Conservation (phyloP, 1,140 invertebrate genomes). For the Lepeophtheirus salmonis region DNA sequence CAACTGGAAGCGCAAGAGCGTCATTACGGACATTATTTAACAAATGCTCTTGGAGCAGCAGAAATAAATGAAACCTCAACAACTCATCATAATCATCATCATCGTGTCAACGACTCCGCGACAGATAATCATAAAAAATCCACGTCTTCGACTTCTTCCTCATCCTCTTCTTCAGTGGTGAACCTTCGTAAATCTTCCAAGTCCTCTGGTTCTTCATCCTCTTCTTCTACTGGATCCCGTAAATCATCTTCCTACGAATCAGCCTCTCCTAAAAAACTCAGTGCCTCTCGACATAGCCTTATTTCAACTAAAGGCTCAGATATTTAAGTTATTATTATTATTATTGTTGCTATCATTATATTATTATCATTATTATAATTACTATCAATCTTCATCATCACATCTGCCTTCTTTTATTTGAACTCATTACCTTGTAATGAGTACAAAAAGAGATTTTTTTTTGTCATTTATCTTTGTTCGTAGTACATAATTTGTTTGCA, state of each 20-base stretch:
- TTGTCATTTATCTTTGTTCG: too few species aligned
- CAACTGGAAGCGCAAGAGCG: conserved; percentile 65
- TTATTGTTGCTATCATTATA: neutral
- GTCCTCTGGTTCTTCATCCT: neutral
- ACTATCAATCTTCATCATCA: too few species aligned
- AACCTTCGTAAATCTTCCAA: conserved; percentile 2
- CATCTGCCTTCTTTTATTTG: too few species aligned
- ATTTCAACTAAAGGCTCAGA: neutral
- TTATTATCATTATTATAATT: conserved; percentile 1
- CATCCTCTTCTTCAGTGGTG: neutral
- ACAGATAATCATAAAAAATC: too few species aligned
- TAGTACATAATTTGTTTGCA: too few species aligned
- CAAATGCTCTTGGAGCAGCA: neutral
- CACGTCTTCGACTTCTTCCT: too few species aligned
- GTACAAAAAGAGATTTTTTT: too few species aligned
- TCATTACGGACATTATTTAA: conserved; percentile 35
- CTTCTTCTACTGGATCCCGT: neutral
- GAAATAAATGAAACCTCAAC: neutral
- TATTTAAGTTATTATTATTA: neutral
- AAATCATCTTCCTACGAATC: conserved; percentile 1
- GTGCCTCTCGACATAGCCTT: conserved; percentile 6
- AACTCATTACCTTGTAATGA: too few species aligned
- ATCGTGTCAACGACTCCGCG: too few species aligned
- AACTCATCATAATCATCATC: neutral
- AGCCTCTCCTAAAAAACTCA: conserved; percentile 3